Percentiles rank a stretch among this genome's conserved stretches.
These are phyloP conservation scores for Neofelis nebulosa DNA, from an alignment of 2,113 vertebrate species.

Conservation along the genomic window DNA sequence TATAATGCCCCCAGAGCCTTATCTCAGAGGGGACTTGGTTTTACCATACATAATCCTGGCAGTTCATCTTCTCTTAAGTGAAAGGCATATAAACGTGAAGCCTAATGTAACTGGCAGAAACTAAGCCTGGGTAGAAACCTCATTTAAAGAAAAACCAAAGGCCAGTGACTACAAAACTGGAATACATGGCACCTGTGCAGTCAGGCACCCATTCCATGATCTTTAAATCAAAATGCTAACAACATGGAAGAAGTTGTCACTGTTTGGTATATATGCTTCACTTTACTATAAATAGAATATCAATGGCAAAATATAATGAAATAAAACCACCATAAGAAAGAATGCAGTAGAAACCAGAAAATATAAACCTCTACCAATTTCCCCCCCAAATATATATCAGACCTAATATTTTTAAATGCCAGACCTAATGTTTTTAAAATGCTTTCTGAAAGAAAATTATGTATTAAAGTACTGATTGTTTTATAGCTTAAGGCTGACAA, in stretches of 20 bases:
- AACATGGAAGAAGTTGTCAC: constrained; percentile 5
- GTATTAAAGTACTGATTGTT: constrained; percentile 9
- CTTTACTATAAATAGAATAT: constrained; percentile 55
- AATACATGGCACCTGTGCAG: constrained; percentile 34
- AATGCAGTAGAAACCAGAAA: constrained; percentile 17
- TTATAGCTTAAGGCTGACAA: constrained; percentile 40
- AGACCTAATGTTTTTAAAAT: constrained; percentile 51
- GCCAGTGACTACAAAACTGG: constrained; percentile 20
- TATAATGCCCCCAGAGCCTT: constrained; percentile 43
- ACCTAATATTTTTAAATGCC: constrained; percentile 30
- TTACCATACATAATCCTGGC: constrained; percentile 36
- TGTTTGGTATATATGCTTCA: background rate
- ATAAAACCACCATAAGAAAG: constrained; percentile 46
- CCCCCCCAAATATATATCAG: background rate
- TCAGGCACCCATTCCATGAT: constrained; percentile 12
- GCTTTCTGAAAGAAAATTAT: constrained; percentile 13
- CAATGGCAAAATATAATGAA: constrained; percentile 51
- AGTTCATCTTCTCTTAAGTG: constrained; percentile 51
- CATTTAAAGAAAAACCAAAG: constrained; percentile 63
- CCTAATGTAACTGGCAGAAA: constrained; percentile 53
- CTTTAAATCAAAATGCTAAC: constrained; percentile 58
- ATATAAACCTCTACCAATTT: constrained; percentile 20
- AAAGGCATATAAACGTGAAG: constrained; percentile 12
- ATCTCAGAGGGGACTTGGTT: constrained; percentile 29
- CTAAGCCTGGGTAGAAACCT: constrained; percentile 56